Evolutionary conservation across 2,113 vertebrate genomes (phyloP).

Genomic region (Ptilorrhoa leucosticta): DNA sequence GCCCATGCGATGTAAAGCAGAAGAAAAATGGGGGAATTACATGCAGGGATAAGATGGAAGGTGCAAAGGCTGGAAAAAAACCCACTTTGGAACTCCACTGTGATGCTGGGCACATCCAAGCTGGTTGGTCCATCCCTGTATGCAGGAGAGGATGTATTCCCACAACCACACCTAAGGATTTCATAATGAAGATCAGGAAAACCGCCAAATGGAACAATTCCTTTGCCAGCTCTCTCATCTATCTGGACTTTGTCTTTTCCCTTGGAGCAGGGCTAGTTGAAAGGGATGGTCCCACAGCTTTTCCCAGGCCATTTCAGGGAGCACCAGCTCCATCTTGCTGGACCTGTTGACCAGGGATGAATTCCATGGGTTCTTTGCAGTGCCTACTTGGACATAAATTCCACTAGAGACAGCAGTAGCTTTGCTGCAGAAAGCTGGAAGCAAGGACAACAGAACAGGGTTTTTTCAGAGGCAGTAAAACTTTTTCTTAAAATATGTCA

Average conservation of each 20-base stretch:
- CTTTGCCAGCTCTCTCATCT: not conserved
- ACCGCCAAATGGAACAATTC: not conserved
- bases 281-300: not conserved
- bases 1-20: fast-evolving
- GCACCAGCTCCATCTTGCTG: not conserved
- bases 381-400: not conserved
- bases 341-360: not conserved
- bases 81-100: fast-evolving
- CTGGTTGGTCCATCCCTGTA: not conserved
- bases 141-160: not conserved
- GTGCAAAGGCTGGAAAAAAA: not conserved
- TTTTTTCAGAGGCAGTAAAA: not conserved
- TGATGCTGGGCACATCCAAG: fast-evolving
- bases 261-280: not conserved
- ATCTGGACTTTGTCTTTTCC: not conserved
- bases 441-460: not conserved
- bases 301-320: not conserved
- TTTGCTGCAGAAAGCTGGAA: not conserved
- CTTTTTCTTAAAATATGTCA: not conserved
- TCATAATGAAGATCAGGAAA: not conserved
- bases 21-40: not conserved
- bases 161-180: not conserved
- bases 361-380: not conserved
- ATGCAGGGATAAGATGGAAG: not conserved
- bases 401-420: not conserved